phyloP scores from a whole-genome alignment of 35 echinoderm and acorn worm genomes.

The Anneissia japonica region DNA sequence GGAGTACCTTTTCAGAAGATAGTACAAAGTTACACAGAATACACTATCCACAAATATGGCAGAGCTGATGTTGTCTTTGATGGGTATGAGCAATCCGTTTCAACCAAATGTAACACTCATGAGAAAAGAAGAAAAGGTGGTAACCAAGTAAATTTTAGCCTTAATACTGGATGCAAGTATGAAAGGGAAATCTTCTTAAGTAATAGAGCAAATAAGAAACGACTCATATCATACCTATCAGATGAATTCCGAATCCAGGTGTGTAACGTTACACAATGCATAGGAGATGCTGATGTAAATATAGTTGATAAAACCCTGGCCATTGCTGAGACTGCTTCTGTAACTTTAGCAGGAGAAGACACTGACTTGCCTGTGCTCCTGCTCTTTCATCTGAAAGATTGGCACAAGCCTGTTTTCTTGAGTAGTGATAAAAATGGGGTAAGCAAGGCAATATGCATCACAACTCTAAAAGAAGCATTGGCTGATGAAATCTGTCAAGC shows the following conservation, averaged over 20 bases:
- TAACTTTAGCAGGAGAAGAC: background rate
- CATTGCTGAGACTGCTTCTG: background rate
- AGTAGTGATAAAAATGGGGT: background rate
- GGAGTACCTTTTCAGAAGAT: background rate
- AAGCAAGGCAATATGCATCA: background rate
- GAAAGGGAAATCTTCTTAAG: background rate
- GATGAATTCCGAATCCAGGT: background rate
- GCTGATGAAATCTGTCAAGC: background rate
- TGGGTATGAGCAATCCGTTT: no score
- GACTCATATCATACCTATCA: background rate
- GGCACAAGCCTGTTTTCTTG: background rate
- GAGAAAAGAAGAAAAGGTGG: no score
- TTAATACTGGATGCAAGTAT: background rate
- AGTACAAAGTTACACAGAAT: background rate
- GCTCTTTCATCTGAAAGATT: background rate
- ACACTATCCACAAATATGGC: background rate
- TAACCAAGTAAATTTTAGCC: background rate
- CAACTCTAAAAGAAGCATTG: background rate
- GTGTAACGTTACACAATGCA: background rate
- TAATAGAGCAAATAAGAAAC: background rate
- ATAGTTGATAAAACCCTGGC: background rate
- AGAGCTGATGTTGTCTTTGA: background rate
- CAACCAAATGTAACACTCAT: no score
- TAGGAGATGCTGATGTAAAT: background rate
- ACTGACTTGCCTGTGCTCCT: background rate